These are phyloP conservation scores for Brachypteracias leptosomus DNA, from an alignment of 2,113 vertebrate genomes.

Conservation along the genomic window DNA sequence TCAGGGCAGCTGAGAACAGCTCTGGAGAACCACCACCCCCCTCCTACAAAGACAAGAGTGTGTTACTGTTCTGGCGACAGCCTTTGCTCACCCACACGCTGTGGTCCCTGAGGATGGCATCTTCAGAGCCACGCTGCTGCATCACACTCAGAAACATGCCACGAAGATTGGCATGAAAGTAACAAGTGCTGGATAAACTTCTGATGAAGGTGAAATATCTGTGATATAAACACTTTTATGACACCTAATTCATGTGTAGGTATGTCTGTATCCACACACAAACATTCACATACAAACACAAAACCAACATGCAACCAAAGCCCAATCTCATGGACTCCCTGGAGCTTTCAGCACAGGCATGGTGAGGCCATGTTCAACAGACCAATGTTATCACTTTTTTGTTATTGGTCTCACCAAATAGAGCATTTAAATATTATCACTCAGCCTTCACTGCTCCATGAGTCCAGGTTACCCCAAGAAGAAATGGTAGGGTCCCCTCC, in stretches of 20 bases:
- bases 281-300: not conserved
- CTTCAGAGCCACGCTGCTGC: not conserved
- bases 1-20: not conserved
- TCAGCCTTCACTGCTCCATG: not conserved
- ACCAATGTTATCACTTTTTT: not conserved
- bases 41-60: not conserved
- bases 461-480: not conserved
- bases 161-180: not conserved
- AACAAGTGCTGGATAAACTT: not conserved
- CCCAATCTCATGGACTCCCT: not conserved
- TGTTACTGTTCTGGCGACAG: not conserved
- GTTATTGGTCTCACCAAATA: not conserved
- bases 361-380: not conserved
- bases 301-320: not conserved
- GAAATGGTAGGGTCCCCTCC: not conserved
- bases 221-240: not conserved
- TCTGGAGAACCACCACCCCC: not conserved
- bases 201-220: not conserved
- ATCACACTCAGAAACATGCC: not conserved
- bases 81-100: not conserved
- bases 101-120: not conserved
- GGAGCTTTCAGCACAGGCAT: not conserved
- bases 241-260: not conserved
- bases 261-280: not conserved
- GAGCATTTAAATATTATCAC: not conserved